Percentiles rank a stretch among this genome's conserved stretches.
Evolutionary conservation across 2,113 vertebrate species (phyloP).

Genomic region (Gopherus flavomarginatus): DNA sequence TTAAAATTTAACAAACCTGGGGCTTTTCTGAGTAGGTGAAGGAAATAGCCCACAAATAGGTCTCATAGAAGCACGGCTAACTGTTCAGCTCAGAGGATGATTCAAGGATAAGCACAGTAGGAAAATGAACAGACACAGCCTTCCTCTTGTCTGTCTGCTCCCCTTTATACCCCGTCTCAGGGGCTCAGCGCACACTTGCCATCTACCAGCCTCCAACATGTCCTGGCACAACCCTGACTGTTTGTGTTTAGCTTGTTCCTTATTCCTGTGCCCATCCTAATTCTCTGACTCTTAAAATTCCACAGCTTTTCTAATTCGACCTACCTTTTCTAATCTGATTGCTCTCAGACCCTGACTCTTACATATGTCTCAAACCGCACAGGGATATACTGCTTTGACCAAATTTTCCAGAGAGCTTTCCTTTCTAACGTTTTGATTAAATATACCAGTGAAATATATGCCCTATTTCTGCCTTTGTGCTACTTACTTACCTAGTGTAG

Average conservation of each 20-base stretch:
- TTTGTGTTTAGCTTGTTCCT: neutral
- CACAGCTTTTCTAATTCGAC: neutral
- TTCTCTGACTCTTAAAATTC: neutral
- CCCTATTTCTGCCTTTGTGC: neutral
- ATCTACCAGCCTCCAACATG: neutral
- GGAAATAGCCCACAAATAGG: neutral
- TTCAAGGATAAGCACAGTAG: neutral
- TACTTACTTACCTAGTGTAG: neutral
- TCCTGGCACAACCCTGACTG: neutral
- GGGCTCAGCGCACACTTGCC: neutral
- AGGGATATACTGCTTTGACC: neutral
- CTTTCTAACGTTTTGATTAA: neutral
- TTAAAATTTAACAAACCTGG: neutral
- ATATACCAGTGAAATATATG: neutral
- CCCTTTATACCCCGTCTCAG: neutral
- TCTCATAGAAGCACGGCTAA: neutral
- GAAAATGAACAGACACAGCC: neutral
- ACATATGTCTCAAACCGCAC: neutral
- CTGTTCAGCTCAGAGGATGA: neutral
- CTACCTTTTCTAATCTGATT: neutral
- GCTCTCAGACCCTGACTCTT: neutral
- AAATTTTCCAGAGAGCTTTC: neutral
- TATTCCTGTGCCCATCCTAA: neutral
- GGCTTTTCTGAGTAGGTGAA: neutral
- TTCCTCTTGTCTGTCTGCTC: neutral